Evolutionary conservation across 2,797 vertebrate species (phyloP), one percentile per base, ranked within the genome.

Genomic region (Enteromius fasciolatus): DNA sequence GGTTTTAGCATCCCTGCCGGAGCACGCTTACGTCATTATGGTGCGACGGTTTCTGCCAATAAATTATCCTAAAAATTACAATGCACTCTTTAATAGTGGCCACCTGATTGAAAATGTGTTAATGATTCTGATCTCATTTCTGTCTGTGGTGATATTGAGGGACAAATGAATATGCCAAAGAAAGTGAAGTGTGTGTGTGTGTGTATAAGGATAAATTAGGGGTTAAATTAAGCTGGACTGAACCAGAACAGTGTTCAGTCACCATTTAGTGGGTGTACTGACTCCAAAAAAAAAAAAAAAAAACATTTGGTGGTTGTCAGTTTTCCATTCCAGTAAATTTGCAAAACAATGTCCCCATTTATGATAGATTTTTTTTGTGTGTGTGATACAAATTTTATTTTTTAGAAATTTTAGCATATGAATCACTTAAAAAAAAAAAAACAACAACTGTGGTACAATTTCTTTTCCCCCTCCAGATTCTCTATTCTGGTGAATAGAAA

Each of bases 71-170:
- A 9, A 39, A 39, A 9, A 39, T 39, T 39, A 39, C 39, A 9
- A 2, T 39, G 39, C 39, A 39, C 39, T n/a, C 39, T 36, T 36
- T 36, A 41, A 18, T 20, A 31, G 20, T 33, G 10, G 3, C 33
- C 44, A 36, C 23, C 64, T 76, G 31, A 61, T 67, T 75, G 10
- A 46, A 67, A 76, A 66, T 80, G 36, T 72, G 33, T 36, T 54
- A 36, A 50, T 76, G 46, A 57, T 52, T 25, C 31, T 20, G 39
- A 48, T 85, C 57, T 63, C 33, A 23, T 67, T 50, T 75, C 17
- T 75, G 39, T 84, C 63, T 64, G 57, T 78, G 41, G 23, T 66
- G 59, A 73, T 67, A 64, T n/a, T 50, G 78, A 75, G 86, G 44
- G 77, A 84, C 76, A 28, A 20, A 73, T 74, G 74, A 25, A n/a